phyloP scores from a whole-genome alignment of 2,888 invertebrate species.

The Drosophila maculinotata region DNA sequence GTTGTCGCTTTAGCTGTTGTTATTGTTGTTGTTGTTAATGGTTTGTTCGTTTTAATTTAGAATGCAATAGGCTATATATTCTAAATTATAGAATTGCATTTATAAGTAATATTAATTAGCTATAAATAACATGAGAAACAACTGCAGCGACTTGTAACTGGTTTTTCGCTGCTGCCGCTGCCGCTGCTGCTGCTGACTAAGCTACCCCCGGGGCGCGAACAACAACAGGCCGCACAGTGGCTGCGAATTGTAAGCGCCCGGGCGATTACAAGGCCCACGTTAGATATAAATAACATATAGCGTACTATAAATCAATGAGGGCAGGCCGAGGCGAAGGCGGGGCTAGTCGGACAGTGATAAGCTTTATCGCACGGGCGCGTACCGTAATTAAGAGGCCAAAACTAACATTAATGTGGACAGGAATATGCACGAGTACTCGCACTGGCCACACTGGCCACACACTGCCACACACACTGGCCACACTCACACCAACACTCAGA shows the following conservation, averaged over 20 bases:
- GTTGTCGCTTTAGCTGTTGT: slow-evolving; percentile 21
- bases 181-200: slow-evolving; percentile 38
- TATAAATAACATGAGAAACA: slow-evolving; percentile 75
- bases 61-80: slow-evolving; percentile 65
- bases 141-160: slow-evolving; percentile 59
- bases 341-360: slow-evolving; percentile 56
- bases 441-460: slow-evolving; percentile 3
- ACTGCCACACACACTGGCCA: not conserved
- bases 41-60: slow-evolving; percentile 62
- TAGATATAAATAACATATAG: slow-evolving; percentile 76
- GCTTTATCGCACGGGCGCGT: slow-evolving; percentile 77
- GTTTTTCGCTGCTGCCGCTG: slow-evolving; percentile 37
- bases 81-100: slow-evolving; percentile 78
- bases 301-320: slow-evolving; percentile 69
- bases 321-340: not conserved
- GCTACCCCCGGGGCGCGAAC: slow-evolving; percentile 58
- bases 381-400: slow-evolving; percentile 69
- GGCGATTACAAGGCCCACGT: slow-evolving; percentile 61
- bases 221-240: slow-evolving; percentile 51
- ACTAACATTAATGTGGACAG: slow-evolving; percentile 69
- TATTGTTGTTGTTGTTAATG: slow-evolving; percentile 46
- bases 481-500: slow-evolving; percentile 5
- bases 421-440: slow-evolving; percentile 47
- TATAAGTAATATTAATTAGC: slow-evolving; percentile 80
- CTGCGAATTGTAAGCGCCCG: slow-evolving; percentile 62